These are phyloP conservation scores for Nerophis ophidion DNA, from an alignment of 2,113 vertebrate genomes.

Conservation along the genomic window DNA sequence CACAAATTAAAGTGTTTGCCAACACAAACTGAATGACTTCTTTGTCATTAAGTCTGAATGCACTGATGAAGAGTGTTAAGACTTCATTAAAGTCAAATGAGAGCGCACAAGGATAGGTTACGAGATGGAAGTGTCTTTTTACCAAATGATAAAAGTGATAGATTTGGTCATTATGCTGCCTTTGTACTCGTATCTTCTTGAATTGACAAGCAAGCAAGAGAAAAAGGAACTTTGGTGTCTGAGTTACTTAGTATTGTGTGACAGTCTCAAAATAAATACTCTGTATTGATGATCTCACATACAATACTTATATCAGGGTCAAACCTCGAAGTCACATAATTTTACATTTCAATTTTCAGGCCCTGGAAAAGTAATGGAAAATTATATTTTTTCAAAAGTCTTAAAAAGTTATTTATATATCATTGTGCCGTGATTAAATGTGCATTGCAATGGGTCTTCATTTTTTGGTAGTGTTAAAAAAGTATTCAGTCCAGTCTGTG, in stretches of 20 bases:
- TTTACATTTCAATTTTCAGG: too few species aligned
- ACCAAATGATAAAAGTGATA: slow-evolving; percentile 54
- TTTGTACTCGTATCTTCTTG: slow-evolving; percentile 54
- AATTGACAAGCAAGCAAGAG: slow-evolving; percentile 40
- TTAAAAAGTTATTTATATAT: too few species aligned
- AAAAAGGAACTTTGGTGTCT: slow-evolving; percentile 15
- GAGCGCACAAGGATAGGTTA: slow-evolving; percentile 8
- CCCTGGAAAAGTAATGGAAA: too few species aligned
- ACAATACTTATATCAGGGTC: too few species aligned
- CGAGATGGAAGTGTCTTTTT: slow-evolving; percentile 10
- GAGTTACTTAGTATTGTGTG: slow-evolving; percentile 5
- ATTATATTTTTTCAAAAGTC: too few species aligned
- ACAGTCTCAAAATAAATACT: not conserved
- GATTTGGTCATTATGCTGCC: slow-evolving; percentile 55
- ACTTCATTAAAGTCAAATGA: slow-evolving; percentile 19
- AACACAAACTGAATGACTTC: slow-evolving; percentile 14
- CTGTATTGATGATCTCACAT: too few species aligned
- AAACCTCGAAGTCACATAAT: too few species aligned
- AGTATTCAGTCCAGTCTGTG: too few species aligned
- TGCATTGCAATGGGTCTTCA: too few species aligned
- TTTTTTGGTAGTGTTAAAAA: too few species aligned
- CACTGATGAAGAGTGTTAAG: slow-evolving; percentile 1
- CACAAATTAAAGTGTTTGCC: not conserved
- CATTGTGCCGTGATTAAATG: too few species aligned
- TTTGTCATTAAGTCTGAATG: slow-evolving; percentile 19